phyloP scores from a whole-genome alignment of 2,113 vertebrate genomes.

The Tetraodon nigroviridis region DNA sequence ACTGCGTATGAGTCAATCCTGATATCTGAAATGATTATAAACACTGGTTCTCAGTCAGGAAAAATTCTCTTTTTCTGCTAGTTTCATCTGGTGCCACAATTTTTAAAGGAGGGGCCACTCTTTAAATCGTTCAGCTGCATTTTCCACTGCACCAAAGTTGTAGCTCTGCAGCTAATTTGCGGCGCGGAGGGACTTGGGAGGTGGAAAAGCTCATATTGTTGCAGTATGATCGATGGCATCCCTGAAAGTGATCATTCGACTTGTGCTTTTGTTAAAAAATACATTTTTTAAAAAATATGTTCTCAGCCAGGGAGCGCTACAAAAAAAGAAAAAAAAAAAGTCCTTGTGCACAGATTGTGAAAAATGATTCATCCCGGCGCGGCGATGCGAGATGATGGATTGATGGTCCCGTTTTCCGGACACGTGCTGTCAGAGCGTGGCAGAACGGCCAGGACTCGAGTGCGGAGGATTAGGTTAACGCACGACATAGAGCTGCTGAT shows the following conservation, averaged over 20 bases:
- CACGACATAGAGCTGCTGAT: constrained; percentile 30
- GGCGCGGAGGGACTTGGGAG: constrained; percentile 42
- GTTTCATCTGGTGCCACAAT: constrained; percentile 17
- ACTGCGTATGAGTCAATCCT: neutral
- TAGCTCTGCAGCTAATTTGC: constrained; percentile 46
- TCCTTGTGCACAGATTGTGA: constrained; percentile 17
- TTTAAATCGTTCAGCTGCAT: constrained; percentile 21
- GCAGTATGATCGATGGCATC: constrained; percentile 53
- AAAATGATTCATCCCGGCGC: constrained; percentile 44
- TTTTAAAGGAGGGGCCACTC: constrained; percentile 20
- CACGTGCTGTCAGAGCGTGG: constrained; percentile 46
- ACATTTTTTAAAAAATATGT: too few species aligned
- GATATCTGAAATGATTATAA: constrained; percentile 6
- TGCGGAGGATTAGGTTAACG: constrained; percentile 30
- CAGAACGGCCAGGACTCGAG: constrained; percentile 32
- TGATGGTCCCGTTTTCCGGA: constrained; percentile 49
- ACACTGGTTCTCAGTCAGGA: constrained; percentile 14
- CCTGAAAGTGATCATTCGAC: constrained; percentile 43
- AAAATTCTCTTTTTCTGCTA: constrained; percentile 25
- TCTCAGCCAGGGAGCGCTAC: neutral
- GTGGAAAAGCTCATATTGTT: constrained; percentile 58
- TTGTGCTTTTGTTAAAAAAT: constrained; percentile 16
- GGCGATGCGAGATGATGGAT: constrained; percentile 60
- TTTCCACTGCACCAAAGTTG: constrained; percentile 27
- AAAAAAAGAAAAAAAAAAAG: constrained; percentile 3